Percentiles rank a stretch among this genome's conserved stretches.
These are phyloP conservation scores for Drosophila cognata DNA, from an alignment of 2,888 invertebrate genomes.

Conservation along the genomic window DNA sequence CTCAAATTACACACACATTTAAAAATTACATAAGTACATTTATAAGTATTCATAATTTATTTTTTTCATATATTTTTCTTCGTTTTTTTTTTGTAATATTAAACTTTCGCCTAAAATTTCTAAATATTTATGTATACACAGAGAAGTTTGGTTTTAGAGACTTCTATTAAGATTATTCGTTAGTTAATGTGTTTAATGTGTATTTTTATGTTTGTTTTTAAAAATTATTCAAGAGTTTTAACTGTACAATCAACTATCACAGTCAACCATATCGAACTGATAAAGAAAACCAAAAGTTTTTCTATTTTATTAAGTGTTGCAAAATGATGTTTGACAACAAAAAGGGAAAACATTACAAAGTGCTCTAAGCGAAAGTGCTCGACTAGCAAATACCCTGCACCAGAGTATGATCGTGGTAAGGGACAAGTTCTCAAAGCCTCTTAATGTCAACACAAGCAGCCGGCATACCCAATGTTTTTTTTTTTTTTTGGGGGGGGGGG, in stretches of 20 bases:
- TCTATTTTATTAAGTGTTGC: constrained; percentile 2
- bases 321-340: constrained; percentile 4
- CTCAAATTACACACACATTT: constrained; percentile 69
- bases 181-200: constrained; percentile 40
- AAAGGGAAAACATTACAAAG: constrained; percentile 21
- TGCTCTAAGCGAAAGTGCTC: constrained; percentile 6
- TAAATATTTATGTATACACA: constrained; percentile 58
- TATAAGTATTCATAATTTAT: constrained; percentile 34
- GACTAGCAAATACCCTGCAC: constrained; percentile 31
- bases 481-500: neutral
- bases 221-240: constrained; percentile 77
- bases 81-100: constrained; percentile 35
- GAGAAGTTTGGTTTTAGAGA: constrained; percentile 38
- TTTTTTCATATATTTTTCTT: constrained; percentile 6
- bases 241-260: constrained; percentile 85
- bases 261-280: constrained; percentile 83
- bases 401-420: neutral
- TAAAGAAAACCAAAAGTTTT: constrained; percentile 38
- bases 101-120: constrained; percentile 63
- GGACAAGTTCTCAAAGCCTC: neutral
- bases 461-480: neutral
- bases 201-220: constrained; percentile 54
- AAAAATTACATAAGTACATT: constrained; percentile 71
- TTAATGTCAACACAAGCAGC: neutral
- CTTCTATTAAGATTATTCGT: constrained; percentile 25